phyloP scores from a whole-genome alignment of 1,140 invertebrate genomes.

The Plodia interpunctella region DNA sequence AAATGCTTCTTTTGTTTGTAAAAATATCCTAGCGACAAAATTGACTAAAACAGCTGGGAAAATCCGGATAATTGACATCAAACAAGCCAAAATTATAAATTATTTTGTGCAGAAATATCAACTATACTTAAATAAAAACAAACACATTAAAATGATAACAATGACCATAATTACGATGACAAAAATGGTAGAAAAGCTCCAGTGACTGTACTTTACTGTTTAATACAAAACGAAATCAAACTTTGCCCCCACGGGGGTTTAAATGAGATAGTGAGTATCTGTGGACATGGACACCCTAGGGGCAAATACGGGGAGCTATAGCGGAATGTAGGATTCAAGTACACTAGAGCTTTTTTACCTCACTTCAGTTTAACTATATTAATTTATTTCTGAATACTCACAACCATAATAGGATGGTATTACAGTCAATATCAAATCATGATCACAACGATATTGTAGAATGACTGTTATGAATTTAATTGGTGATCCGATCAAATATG shows the following conservation, averaged over 20 bases:
- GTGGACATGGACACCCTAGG: too few species aligned
- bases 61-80: constrained; percentile 12
- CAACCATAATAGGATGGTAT: constrained; percentile 21
- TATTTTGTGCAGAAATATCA: neutral
- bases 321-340: too few species aligned
- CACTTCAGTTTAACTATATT: neutral
- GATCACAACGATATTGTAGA: neutral
- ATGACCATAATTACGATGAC: neutral
- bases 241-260: too few species aligned
- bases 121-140: neutral
- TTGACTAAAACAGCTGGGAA: constrained; percentile 19
- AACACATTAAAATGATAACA: neutral
- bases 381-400: constrained; percentile 11
- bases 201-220: neutral
- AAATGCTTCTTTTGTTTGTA: constrained; percentile 18
- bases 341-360: neutral
- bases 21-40: constrained; percentile 17
- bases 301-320: too few species aligned
- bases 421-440: neutral
- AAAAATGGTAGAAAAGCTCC: neutral
- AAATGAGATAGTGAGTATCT: too few species aligned
- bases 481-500: too few species aligned
- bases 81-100: neutral
- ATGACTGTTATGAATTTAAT: neutral
- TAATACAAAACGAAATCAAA: neutral